Evolutionary conservation across 2,113 vertebrate genomes (phyloP), one percentile per base, ranked within the genome.

Genomic region (Chaetorhynchus papuensis): DNA sequence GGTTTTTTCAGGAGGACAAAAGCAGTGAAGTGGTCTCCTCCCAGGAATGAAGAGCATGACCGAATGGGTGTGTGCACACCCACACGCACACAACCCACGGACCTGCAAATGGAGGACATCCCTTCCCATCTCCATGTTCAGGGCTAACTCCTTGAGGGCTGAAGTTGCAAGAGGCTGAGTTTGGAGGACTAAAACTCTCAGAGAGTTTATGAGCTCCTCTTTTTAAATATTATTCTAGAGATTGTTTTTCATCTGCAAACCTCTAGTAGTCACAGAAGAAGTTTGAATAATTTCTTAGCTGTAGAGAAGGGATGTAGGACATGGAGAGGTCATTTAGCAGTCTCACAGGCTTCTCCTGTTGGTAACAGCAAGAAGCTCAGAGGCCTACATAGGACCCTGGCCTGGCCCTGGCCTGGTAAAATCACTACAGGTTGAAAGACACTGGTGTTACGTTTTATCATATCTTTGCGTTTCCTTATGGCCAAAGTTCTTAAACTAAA

Each of bases 31-130:
- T 30, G 22, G 5, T 77, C 3, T 85, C 4, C 50, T 74, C 37
- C 28, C 41, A 70, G 27, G 50, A 87, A 86, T 8, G 16, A 72
- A 72, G 49, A 79, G 24, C 6, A 9, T 47, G 41, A 68, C 10
- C 9, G 23, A 50, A 28, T 13, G 20, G 10, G 3, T 59, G 12
- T 2, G 2, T 23, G 11, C 31, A 27, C 45, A 69, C 11, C 33
- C 27, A 52, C 15, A 37, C 28, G 22, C 1, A 19, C 30, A 76
- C 0, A 1, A 6, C 50, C 23, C 24, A 49, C 5, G 13, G 13
- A 47, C 26, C 26, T 63, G 22, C 31, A 84, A 33, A 28, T 7
- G 5, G 28, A 78, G 28, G 15, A 65, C 8, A 39, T 52, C 23
- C 30, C 39, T 65, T 78, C 49, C 44, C 27, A 81, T 41, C 30